Evolutionary conservation across 2,113 vertebrate species (phyloP), one percentile per base, ranked within the genome.

Genomic region (Oryzias celebensis): DNA sequence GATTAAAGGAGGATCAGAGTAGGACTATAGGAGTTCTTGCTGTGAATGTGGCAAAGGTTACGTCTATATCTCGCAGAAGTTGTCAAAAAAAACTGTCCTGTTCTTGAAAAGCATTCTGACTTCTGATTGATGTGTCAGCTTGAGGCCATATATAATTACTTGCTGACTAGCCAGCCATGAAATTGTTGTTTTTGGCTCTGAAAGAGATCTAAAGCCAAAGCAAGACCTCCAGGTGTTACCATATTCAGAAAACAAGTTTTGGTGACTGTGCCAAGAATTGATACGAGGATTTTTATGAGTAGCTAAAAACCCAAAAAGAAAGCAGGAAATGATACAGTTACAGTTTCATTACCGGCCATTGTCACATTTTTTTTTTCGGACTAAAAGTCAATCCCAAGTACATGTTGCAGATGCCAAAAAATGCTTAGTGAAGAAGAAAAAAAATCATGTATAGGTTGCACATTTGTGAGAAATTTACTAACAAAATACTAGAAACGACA

Each of bases 161-260:
- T 59, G 76, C 55, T 54, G 75, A 72, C 76, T 73, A 71, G 48
- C 68, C 84, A 81, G 71, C 81, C 80, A 65, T 89, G 75, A 88
- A 87, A 86, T 85, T 82, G 83, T 86, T 86, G 85, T 84, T 81
- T 87, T 81, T 87, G 78, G 73, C 62, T 81, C 65, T 43, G 58
- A 84, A 82, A 86, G 67, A 28, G 80, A 87, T 80, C 71, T 73
- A 71, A 75, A 73, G 68, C 71, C 56, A 48, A 70, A 62, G 44
- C 49, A 36, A 68, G 49, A 53, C 58, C 63, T 70, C 56, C 17
- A 68, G 58, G 36, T 58, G 52, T 50, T 24, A 75, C 66, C 51
- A 17, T 49, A 58, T 31, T 58, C 43, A 50, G 48, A 57, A 65
- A 55, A 48, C 75, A 52, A 48, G 31, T 3, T 41, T 60, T 51